Evolutionary conservation across 23 tunicate species (phyloP).

Genomic region (Styela clava): DNA sequence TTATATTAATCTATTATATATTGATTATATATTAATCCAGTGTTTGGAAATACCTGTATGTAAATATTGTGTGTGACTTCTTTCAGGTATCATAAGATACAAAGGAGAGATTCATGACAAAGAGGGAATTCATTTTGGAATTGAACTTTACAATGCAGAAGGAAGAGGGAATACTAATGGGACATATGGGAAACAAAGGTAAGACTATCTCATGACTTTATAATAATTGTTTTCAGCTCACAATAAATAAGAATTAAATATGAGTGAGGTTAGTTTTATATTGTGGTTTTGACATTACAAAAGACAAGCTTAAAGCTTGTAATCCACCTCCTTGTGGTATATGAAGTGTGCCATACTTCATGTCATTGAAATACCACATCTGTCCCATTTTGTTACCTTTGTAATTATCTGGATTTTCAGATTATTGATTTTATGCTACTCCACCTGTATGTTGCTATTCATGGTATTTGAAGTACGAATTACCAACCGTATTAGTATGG

Average conservation of each 20-base stretch:
- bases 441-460: background rate
- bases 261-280: too few species aligned
- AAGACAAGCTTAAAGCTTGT: too few species aligned
- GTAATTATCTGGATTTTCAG: background rate
- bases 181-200: conserved; percentile 38
- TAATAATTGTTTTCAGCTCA: too few species aligned
- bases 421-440: background rate
- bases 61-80: too few species aligned
- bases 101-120: conserved; percentile 53
- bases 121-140: conserved; percentile 69
- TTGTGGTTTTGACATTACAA: too few species aligned
- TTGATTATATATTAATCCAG: too few species aligned
- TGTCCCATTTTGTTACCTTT: background rate
- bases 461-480: background rate
- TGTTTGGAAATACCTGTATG: too few species aligned
- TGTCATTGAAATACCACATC: background rate
- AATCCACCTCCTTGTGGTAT: too few species aligned
- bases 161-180: conserved; percentile 87
- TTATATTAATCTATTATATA: too few species aligned
- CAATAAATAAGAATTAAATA: too few species aligned
- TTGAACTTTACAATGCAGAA: conserved; percentile 50
- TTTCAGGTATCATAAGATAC: conserved; percentile 56
- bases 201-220: conserved; percentile 3
- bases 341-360: background rate
- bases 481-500: too few species aligned